Base-by-base conservation (phyloP, 1,140 invertebrate species). In the Aleiodes sp. region DNA sequence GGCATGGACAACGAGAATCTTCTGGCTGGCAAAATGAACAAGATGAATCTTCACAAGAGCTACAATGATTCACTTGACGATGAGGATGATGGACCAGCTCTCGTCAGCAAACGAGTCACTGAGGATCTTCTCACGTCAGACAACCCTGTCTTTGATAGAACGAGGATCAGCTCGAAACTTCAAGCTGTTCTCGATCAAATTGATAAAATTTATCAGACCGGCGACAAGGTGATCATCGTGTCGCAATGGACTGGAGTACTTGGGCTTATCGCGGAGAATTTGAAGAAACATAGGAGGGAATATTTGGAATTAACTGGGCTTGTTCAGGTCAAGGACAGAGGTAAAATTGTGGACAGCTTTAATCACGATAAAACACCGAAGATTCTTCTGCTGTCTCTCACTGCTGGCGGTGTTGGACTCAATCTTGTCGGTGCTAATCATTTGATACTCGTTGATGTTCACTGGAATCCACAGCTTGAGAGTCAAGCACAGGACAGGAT, bases 401-500 rank as follows among this genome's bases (percentile, higher is more conserved):
- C 91, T 56, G 95, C 96, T 66, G 96, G 96, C 60, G 96, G 96
- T 24, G 95, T 97, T 39, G 96, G 96, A 8, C 86, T 98, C 4
- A 98, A 98, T 87, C 84, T 98, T 24, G 89, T 95, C 68, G 96
- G 96, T 16, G 96, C 90, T 0, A 98, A 96, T 88, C 94, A 98
- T 84, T 86, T 99, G 8, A 90, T 98, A 43, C 78, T 99, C 2
- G 77, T 97, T 1, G 97, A 98, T 84, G 87, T 96, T 59, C 96
- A 98, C 83, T 98, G 96, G 96, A 98, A 98, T 88, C 96, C 96
- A 0, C 95, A 97, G 75, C 85, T 98, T 21, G 96, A 98, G 85
- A 86, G 91, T 4, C 96, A 98, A 82, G 96, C 96, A 0, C 95
- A 94, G 87, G 96, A 98, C 86, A 87, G 96, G 46, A 92, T 98